These are phyloP conservation scores for Hippopotamyrus pictus DNA, from an alignment of 2,797 vertebrate genomes.

Conservation along the genomic window DNA sequence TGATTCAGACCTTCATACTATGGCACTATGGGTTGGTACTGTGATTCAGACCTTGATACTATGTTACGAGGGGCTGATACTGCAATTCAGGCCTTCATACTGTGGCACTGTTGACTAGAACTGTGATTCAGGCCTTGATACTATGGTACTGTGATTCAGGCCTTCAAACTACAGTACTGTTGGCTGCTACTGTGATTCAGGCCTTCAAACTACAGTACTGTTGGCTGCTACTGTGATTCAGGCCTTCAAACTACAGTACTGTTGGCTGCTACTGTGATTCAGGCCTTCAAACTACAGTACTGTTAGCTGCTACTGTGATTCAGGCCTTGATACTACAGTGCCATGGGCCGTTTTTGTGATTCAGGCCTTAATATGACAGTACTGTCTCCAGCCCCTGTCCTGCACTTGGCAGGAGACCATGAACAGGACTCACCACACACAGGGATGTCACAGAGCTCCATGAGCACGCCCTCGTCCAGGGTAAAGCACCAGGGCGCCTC, in stretches of 20 bases:
- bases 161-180: background rate
- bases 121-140: background rate
- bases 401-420: background rate
- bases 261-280: background rate
- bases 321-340: background rate
- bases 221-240: background rate
- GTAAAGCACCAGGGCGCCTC: slow-evolving; percentile 97
- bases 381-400: background rate
- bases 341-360: background rate
- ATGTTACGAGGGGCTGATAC: background rate
- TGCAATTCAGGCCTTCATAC: background rate
- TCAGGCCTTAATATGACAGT: background rate
- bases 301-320: background rate
- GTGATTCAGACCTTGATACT: background rate
- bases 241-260: background rate
- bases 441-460: slow-evolving; percentile 87
- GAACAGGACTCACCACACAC: slow-evolving; percentile 73
- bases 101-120: background rate
- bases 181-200: background rate
- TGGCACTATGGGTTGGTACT: background rate
- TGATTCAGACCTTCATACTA: background rate
- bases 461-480: slow-evolving; percentile 81
- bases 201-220: background rate
- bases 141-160: background rate
- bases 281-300: background rate